Conservation (phyloP, 2,888 invertebrate genomes). For the Psylliodes chrysocephalus region DNA sequence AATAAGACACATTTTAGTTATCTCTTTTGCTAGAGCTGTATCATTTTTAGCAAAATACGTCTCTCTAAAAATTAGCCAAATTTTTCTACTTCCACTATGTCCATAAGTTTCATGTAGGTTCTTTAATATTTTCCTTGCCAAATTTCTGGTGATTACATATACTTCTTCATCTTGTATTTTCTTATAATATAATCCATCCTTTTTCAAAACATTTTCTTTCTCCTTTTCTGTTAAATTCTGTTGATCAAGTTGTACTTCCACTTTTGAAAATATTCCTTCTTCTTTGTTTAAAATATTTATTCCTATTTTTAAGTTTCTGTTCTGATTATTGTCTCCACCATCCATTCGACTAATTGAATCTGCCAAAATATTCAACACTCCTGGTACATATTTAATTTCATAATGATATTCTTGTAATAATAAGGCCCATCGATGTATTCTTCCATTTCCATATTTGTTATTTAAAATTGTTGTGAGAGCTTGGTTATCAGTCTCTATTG, state of each 20-base stretch:
- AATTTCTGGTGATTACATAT: not conserved
- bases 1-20: not conserved
- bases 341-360: constrained; percentile 12
- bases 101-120: not conserved
- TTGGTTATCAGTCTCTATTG: constrained; percentile 15
- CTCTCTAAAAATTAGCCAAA: not conserved
- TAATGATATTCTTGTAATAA: constrained; percentile 20
- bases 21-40: not conserved
- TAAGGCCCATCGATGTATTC: constrained; percentile 23
- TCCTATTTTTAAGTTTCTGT: not conserved
- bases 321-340: not conserved
- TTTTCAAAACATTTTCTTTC: not conserved
- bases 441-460: constrained; percentile 16
- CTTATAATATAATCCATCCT: not conserved
- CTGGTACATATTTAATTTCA: constrained; percentile 13
- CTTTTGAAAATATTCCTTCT: constrained; percentile 1
- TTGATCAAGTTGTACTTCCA: not conserved
- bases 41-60: not conserved
- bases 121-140: constrained; percentile 1
- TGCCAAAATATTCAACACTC: constrained; percentile 19
- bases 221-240: not conserved
- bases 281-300: not conserved
- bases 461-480: constrained; percentile 3
- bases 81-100: not conserved
- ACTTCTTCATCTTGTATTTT: not conserved